Base-by-base conservation (phyloP, 2,888 invertebrate genomes). In the Drosophila koepferae region DNA sequence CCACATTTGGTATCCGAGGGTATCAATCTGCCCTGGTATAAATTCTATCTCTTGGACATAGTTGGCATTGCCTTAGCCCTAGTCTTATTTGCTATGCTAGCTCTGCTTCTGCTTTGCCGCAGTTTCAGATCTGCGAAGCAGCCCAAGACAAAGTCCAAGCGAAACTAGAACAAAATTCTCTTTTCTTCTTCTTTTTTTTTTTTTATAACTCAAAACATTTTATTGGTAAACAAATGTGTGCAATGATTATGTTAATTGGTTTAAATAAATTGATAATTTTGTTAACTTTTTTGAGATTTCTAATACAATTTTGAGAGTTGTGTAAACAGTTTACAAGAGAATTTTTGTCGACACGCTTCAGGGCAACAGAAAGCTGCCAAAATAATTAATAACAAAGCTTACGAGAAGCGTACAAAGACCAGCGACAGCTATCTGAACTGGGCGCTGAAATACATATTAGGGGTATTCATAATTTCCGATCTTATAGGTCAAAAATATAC, bases 11-110 rank as follows among this genome's bases (percentile, higher is more conserved):
- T 90, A 2, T 85, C 93, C 0, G 87, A 88, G 0, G 91, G 90
- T 0, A 49, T 87, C 12, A 81, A 91, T 20, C 66, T 93, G 4
- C 67, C 83, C 4, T 93, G 92, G 92, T 93, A 91, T 58, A 85
- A 92, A 54, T 91, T 91, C 41, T 91, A 92, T 66, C 77, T 92
- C 8, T 16, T 93, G 7, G 93, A 93, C 65, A 81, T 93, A 4
- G 40, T 87, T 1, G 80, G 40, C 1, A 64, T 88, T 14, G 70
- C 51, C 2, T 14, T 89, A 51, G 69, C 44, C 1, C 14, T 65
- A 9, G 2, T 73, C 0, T 1, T 72, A 1, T 10, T 80, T 2
- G 66, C 81, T 0, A 34, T 68, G 44, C 14, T 78, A 16, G 69
- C 38, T 2, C 18, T 80, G 12, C 16, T 58, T 1, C 18, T 66